phyloP scores from a whole-genome alignment of 2,888 invertebrate genomes.

The Drosophila ustulata region DNA sequence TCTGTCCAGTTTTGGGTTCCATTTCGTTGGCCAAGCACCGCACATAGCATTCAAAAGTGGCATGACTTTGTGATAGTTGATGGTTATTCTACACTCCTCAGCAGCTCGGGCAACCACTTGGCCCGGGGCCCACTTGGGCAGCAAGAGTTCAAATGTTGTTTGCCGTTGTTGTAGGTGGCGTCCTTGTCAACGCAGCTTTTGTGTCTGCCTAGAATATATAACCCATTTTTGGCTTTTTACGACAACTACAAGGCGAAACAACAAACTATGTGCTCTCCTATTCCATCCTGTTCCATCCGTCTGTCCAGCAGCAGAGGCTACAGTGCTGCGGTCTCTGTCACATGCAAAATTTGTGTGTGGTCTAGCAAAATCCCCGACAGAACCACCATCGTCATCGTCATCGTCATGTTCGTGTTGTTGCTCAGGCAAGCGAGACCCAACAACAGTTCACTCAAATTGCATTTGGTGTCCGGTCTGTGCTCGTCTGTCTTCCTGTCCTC shows the following conservation, averaged over 20 bases:
- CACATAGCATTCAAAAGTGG: conserved; percentile 54
- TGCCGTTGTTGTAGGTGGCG: conserved; percentile 56
- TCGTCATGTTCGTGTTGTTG: conserved; percentile 66
- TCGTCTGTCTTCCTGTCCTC: conserved; percentile 3
- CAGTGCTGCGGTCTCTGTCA: conserved; percentile 51
- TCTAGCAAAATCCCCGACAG: conserved; percentile 56
- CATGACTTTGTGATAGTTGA: conserved; percentile 62
- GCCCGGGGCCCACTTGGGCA: conserved; percentile 25
- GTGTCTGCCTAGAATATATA: conserved; percentile 75
- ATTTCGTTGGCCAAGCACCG: conserved; percentile 52
- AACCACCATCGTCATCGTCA: conserved; percentile 45
- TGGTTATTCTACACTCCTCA: not conserved
- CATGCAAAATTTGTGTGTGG: conserved; percentile 75
- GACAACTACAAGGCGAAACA: conserved; percentile 61
- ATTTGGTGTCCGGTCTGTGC: conserved; percentile 61
- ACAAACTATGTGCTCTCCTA: conserved; percentile 55
- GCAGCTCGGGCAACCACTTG: conserved; percentile 29
- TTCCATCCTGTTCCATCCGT: conserved; percentile 13
- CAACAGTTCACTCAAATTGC: conserved; percentile 80
- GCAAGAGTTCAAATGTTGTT: conserved; percentile 69
- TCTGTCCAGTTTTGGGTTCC: conserved; percentile 56
- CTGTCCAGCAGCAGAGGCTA: conserved; percentile 5
- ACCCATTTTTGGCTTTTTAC: conserved; percentile 79
- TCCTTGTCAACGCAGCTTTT: conserved; percentile 80
- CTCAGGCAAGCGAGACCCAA: conserved; percentile 71